Percentiles rank a stretch among this genome's conserved stretches.
Evolutionary conservation across 2,888 invertebrate species (phyloP).

Genomic region (Acanthacorydalis orientalis): DNA sequence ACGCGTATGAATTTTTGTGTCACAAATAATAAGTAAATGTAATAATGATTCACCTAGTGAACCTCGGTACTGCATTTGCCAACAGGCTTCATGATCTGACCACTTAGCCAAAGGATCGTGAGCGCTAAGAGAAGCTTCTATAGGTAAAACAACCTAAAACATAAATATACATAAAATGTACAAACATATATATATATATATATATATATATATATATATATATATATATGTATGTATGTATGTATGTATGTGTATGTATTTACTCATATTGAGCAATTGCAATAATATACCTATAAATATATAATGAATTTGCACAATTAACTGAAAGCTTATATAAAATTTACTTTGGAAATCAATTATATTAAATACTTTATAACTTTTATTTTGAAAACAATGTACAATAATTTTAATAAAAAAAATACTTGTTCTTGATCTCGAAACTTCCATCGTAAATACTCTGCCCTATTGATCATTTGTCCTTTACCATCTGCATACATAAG

Average conservation of each 20-base stretch:
- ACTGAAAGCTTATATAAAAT: too few species aligned
- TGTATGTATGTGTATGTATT: too few species aligned
- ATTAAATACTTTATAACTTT: too few species aligned
- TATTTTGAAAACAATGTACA: background rate
- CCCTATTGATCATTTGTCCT: conserved; percentile 69
- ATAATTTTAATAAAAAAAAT: background rate
- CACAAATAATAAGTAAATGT: conserved; percentile 89
- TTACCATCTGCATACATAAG: conserved; percentile 78
- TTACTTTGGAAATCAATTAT: too few species aligned
- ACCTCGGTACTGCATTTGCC: conserved; percentile 94
- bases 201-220: background rate
- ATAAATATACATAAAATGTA: background rate
- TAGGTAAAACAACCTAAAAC: conserved; percentile 56
- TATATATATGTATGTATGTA: too few species aligned
- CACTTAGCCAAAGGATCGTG: conserved; percentile 80
- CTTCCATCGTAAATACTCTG: conserved; percentile 81
- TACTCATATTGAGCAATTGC: too few species aligned
- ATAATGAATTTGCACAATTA: too few species aligned
- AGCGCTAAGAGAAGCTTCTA: conserved; percentile 68
- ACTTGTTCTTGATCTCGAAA: conserved; percentile 71
- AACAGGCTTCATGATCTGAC: conserved; percentile 86
- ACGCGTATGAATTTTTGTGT: conserved; percentile 63
- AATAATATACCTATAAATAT: too few species aligned
- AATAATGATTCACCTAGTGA: conserved; percentile 88
- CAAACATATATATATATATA: background rate